These are phyloP conservation scores for Camponotus pennsylvanicus DNA, from an alignment of 1,140 invertebrate genomes.

Conservation along the genomic window DNA sequence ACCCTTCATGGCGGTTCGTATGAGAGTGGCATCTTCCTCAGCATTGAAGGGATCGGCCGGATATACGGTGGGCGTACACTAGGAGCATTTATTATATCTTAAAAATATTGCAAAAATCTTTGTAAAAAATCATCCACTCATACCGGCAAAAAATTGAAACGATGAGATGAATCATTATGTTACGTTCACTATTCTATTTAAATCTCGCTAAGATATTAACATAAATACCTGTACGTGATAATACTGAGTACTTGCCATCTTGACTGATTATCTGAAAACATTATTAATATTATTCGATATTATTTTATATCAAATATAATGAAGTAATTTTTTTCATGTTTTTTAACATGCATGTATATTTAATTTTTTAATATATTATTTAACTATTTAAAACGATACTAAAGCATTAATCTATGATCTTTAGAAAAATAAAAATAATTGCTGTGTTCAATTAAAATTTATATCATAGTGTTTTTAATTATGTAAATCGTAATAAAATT, in stretches of 20 bases:
- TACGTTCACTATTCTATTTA: conserved; percentile 2
- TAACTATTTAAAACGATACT: not conserved
- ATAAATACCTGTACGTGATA: conserved; percentile 79
- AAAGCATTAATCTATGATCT: not conserved
- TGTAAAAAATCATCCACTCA: not conserved
- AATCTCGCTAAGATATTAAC: not conserved
- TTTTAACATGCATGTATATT: not conserved
- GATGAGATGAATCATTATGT: not conserved
- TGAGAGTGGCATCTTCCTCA: conserved; percentile 93
- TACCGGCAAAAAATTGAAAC: not conserved
- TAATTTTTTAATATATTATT: not conserved
- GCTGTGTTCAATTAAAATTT: not conserved
- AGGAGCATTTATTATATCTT: conserved; percentile 6
- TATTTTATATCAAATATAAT: conserved; percentile 18
- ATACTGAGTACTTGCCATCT: conserved; percentile 77
- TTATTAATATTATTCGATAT: not conserved
- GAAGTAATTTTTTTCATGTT: not conserved
- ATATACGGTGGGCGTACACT: conserved; percentile 95
- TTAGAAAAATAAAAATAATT: not conserved
- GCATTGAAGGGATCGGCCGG: conserved; percentile 95
- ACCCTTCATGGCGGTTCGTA: conserved; percentile 97
- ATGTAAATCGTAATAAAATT: not conserved
- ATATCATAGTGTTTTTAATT: not conserved
- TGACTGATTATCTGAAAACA: conserved; percentile 53
- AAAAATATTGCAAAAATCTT: not conserved